phyloP scores from a whole-genome alignment of 2,113 vertebrate genomes.

The Pogonocichla stellata region DNA sequence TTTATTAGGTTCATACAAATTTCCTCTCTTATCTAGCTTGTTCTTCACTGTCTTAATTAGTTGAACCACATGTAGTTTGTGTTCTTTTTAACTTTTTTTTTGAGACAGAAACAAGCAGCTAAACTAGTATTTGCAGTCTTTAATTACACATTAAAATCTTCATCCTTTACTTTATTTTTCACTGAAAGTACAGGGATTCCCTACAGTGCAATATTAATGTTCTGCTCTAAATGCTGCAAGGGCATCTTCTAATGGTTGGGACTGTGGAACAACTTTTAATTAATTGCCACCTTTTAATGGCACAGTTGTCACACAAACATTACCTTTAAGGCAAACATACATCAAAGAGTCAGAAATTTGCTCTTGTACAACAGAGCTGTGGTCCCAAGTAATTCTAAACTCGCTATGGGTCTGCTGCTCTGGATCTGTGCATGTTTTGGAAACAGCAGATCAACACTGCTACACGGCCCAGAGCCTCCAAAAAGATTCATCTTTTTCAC shows the following conservation, averaged over 20 bases:
- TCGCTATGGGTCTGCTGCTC: background rate
- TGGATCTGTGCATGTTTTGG: background rate
- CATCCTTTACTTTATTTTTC: background rate
- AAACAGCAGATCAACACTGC: background rate
- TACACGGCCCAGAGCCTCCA: background rate
- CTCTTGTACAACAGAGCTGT: background rate
- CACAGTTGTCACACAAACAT: slow-evolving; percentile 34
- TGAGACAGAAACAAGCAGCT: slow-evolving; percentile 43
- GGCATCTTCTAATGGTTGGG: slow-evolving; percentile 23
- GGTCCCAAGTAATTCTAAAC: background rate
- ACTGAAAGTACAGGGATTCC: slow-evolving; percentile 27
- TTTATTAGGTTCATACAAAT: slow-evolving; percentile 48
- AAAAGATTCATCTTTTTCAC: background rate
- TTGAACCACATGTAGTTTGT: background rate
- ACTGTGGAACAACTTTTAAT: slow-evolving; percentile 37
- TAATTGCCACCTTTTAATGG: slow-evolving; percentile 45
- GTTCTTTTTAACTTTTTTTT: background rate
- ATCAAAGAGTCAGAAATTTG: slow-evolving; percentile 41
- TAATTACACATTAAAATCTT: slow-evolving; percentile 33
- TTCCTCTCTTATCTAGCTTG: slow-evolving; percentile 44
- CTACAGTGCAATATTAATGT: slow-evolving; percentile 7
- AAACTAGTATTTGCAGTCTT: slow-evolving; percentile 40
- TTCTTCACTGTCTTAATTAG: slow-evolving; percentile 55
- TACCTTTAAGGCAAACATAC: slow-evolving; percentile 53
- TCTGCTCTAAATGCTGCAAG: background rate